phyloP scores from a whole-genome alignment of 53 echinoderm and acorn worm genomes.

The Echinometra lucunter region DNA sequence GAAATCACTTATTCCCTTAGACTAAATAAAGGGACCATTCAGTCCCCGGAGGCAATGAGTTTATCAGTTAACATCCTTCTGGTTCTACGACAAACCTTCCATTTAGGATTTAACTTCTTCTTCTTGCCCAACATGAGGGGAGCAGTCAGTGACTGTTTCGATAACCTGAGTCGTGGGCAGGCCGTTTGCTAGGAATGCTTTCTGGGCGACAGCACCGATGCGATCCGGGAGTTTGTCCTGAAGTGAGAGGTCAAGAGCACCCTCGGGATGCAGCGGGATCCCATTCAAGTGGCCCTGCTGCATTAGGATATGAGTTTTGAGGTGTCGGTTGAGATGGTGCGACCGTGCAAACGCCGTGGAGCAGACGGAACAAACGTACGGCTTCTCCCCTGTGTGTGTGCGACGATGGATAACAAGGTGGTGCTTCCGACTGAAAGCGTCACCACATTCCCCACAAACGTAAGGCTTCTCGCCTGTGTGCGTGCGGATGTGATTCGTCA shows the following conservation, averaged over 20 bases:
- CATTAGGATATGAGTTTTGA: constrained; percentile 75
- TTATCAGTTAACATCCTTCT: background rate
- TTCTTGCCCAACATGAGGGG: background rate
- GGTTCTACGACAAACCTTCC: background rate
- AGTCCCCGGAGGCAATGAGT: background rate
- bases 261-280: background rate
- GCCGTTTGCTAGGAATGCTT: background rate
- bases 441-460: constrained; percentile 88
- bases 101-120: background rate
- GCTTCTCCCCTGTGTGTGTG: constrained; percentile 90
- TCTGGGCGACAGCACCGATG: background rate
- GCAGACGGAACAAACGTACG: constrained; percentile 80
- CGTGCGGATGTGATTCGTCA: constrained; percentile 87
- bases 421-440: constrained; percentile 90
- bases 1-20: no score
- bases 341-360: constrained; percentile 88
- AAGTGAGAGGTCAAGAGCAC: constrained; percentile 47
- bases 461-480: constrained; percentile 89
- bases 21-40: no score
- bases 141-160: constrained; percentile 43
- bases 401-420: constrained; percentile 88
- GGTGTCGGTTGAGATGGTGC: constrained; percentile 87
- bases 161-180: constrained; percentile 9
- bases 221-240: constrained; percentile 39
- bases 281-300: constrained; percentile 21